Percentiles rank a stretch among this genome's conserved stretches.
Conservation (phyloP, 53 echinoderm and acorn worm species). For the Luidia sarsii region DNA sequence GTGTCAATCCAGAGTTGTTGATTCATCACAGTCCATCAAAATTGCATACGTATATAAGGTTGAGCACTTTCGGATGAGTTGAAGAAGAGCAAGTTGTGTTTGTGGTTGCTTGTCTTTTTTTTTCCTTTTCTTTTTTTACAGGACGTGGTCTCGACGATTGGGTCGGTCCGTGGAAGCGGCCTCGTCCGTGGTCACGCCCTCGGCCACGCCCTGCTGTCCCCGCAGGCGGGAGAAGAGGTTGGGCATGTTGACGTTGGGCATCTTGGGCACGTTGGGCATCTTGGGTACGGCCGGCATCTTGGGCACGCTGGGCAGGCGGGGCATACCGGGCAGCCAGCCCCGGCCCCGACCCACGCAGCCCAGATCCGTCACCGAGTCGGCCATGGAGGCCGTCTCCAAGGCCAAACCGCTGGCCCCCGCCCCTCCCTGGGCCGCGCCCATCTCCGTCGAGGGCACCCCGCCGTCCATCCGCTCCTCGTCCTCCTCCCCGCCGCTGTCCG, state of each 20-base stretch:
- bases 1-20: too few species aligned
- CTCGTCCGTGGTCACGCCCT: constrained; percentile 50
- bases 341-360: constrained; percentile 53
- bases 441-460: background rate
- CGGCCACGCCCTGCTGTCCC: constrained; percentile 58
- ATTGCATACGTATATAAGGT: too few species aligned
- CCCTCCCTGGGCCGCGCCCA: background rate
- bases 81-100: too few species aligned
- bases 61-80: too few species aligned
- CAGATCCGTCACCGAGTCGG: constrained; percentile 47
- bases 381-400: constrained; percentile 45
- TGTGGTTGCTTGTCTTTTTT: too few species aligned
- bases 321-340: constrained; percentile 64
- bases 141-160: constrained; percentile 19
- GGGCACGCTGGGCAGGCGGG: constrained; percentile 58
- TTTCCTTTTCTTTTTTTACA: too few species aligned
- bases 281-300: constrained; percentile 75
- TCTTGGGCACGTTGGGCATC: constrained; percentile 67
- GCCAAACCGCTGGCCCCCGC: constrained; percentile 38
- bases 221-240: constrained; percentile 82
- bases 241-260: constrained; percentile 84
- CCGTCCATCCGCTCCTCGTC: background rate
- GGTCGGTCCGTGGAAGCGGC: constrained; percentile 36
- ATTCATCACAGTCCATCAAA: too few species aligned
- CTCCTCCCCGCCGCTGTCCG: constrained; percentile 10